Percentiles rank a stretch among this genome's conserved stretches.
Evolutionary conservation across 2,888 invertebrate species (phyloP).

Genomic region (Tetanocera ferruginea): DNA sequence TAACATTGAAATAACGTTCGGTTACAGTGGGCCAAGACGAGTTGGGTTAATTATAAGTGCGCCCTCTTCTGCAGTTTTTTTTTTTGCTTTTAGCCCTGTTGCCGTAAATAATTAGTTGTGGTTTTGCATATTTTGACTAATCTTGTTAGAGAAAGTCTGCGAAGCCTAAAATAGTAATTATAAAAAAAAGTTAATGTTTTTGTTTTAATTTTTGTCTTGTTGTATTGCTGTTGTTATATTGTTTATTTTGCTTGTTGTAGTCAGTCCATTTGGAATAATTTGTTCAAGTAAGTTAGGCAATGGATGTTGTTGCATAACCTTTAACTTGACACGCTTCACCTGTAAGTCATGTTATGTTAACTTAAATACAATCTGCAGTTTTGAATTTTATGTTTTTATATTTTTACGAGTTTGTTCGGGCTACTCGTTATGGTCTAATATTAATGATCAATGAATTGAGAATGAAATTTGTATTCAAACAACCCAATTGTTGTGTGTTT

Average conservation of each 20-base stretch:
- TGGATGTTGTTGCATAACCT: too few relatives aligned
- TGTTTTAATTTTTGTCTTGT: neutral
- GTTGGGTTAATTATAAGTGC: conserved; percentile 8
- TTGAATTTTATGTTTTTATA: conserved; percentile 11
- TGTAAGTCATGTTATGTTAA: conserved; percentile 35
- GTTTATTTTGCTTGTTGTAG: neutral
- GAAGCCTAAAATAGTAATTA: neutral
- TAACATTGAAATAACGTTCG: conserved; percentile 4
- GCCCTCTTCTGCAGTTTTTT: neutral
- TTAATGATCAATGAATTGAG: too few relatives aligned
- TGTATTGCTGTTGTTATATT: neutral
- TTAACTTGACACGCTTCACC: too few relatives aligned
- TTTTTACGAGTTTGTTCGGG: neutral
- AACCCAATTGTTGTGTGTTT: too few relatives aligned
- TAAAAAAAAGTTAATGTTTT: neutral
- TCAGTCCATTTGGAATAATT: too few relatives aligned
- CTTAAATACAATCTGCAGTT: conserved; percentile 17
- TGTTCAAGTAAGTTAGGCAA: too few relatives aligned
- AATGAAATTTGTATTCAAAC: too few relatives aligned
- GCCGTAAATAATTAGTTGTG: neutral
- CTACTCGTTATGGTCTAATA: too few relatives aligned
- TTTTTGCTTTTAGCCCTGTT: neutral
- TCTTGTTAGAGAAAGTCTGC: neutral
- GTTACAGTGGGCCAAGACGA: conserved; percentile 29
- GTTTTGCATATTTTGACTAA: neutral